Evolutionary conservation across 2,888 invertebrate genomes (phyloP), one percentile per base, ranked within the genome.

Genomic region (Sminthurinus aureus): DNA sequence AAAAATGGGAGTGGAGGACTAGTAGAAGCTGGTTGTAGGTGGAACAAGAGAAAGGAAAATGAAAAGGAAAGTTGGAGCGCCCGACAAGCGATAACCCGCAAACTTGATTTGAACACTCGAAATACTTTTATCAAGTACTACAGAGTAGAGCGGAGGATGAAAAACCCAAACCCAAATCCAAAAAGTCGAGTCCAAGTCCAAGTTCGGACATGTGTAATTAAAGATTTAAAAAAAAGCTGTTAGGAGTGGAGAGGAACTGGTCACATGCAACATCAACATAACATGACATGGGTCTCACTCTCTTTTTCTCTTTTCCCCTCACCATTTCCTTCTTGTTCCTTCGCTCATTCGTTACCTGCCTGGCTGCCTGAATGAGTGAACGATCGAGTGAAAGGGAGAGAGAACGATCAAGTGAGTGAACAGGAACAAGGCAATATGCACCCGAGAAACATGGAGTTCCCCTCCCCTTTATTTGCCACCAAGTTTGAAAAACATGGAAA

Each of bases 401-500:
- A 0, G n/a, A 20, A 20, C 12, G 24, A 71, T n/a, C 18, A 66
- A 66, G 66, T 18, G 66, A 20, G 66, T n/a, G 20, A 24, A 71
- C 20, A 24, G 71, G n/a, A 24, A 71, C 22, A 71, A 20, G n/a
- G 38, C 38, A 38, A 38, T 38, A 18, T 64, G 64, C 20, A 13
- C 67, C 22, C n/a, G 20, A 71, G 71, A 71, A 71, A 71, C 71
- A 71, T 71, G 71, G 24, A 13, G 13, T 71, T 22, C 22, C 11
- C 71, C 71, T 24, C 71, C 71, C 71, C 24, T 71, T 24, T 13
- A 71, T 71, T 71, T 71, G 20, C 18, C 20, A 38, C n/a, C n/a
- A 26, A 75, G 51, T 38, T 20, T 51, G 75, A 75, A 51, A 71
- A 79, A 79, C 79, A 79, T 67, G 79, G 66, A 58, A 79, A 79